Evolutionary conservation across 2,888 invertebrate genomes (phyloP).

Genomic region (Lamellibrachia satsuma): DNA sequence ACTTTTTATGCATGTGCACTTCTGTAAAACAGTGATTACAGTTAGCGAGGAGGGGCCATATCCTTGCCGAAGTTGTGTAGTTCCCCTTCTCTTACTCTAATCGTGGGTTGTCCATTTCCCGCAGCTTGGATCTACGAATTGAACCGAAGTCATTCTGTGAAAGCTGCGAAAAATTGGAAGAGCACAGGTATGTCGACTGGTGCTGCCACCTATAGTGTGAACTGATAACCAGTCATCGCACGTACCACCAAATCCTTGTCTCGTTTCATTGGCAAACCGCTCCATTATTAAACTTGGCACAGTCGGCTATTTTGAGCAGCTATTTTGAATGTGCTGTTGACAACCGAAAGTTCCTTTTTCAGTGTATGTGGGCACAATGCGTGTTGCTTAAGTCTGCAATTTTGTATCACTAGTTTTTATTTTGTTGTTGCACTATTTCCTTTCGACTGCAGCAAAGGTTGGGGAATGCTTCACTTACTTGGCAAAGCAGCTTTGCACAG

Average conservation of each 20-base stretch:
- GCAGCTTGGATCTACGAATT: conserved; percentile 17
- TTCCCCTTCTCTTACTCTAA: background rate
- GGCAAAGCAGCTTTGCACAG: background rate
- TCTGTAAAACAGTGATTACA: background rate
- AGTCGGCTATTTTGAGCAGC: background rate
- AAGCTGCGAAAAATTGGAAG: conserved; percentile 34
- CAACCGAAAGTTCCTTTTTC: background rate
- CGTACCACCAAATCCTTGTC: background rate
- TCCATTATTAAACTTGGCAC: background rate
- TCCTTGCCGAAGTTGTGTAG: background rate
- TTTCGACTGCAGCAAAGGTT: background rate
- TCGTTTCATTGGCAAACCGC: background rate
- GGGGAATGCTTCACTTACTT: background rate
- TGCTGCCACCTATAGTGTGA: background rate
- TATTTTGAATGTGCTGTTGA: background rate
- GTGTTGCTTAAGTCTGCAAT: background rate
- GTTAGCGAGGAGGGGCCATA: background rate
- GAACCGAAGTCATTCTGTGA: conserved; percentile 20
- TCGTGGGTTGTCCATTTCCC: background rate
- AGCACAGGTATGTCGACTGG: conserved; percentile 29
- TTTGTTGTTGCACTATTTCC: background rate
- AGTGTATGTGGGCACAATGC: background rate
- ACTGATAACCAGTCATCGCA: background rate
- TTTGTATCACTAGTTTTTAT: background rate
- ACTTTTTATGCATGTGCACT: background rate